Evolutionary conservation across 2,113 vertebrate genomes (phyloP).

Genomic region (Onychorhynchus coronatus): DNA sequence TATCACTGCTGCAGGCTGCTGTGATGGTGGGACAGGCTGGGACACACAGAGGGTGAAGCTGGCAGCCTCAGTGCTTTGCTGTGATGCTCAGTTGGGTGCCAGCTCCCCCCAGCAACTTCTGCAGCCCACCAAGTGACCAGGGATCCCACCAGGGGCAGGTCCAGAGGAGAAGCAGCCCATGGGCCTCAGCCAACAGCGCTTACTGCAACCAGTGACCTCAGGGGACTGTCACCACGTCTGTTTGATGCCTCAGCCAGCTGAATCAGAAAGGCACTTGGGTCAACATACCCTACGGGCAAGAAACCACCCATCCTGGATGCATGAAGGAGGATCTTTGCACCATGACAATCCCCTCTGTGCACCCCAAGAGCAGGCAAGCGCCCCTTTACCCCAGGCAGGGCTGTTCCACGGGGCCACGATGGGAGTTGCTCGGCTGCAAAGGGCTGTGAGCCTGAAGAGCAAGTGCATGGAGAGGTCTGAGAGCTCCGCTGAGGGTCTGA

Average conservation of each 20-base stretch:
- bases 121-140: not conserved
- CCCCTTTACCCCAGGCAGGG: not conserved
- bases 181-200: not conserved
- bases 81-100: not conserved
- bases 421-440: not conserved
- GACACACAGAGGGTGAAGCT: fast-evolving
- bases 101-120: not conserved
- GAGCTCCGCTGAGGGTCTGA: not conserved
- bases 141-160: not conserved
- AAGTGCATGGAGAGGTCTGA: not conserved
- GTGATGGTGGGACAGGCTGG: not conserved
- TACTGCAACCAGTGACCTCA: not conserved
- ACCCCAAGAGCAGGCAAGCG: not conserved
- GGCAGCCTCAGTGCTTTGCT: not conserved
- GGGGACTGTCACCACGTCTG: not conserved
- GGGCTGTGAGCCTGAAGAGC: not conserved
- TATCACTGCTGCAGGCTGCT: not conserved
- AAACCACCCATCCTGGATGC: not conserved
- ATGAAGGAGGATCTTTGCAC: not conserved
- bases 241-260: not conserved
- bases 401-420: fast-evolving
- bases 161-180: not conserved
- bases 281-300: fast-evolving
- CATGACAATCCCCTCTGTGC: fast-evolving
- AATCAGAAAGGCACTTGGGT: fast-evolving